Evolutionary conservation across 1,140 invertebrate species (phyloP), one percentile per base, ranked within the genome.

Genomic region (Eriocheir sinensis): DNA sequence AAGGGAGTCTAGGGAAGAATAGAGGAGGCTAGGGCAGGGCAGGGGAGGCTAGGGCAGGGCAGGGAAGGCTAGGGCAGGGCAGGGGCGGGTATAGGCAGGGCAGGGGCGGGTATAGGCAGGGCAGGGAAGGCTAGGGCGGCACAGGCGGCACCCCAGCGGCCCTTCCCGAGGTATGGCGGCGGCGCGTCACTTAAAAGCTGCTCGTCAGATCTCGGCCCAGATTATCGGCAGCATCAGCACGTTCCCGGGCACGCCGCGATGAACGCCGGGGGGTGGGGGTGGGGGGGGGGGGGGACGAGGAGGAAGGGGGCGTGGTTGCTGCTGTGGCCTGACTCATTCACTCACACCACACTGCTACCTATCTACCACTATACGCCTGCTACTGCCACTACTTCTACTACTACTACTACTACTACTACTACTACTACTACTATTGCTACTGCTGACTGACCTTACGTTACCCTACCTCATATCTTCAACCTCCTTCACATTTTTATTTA

Each of bases 141-240:
- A n/a, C 17, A 15, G 32, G n/a, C 60, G 15, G 48, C 89, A n/a
- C 48, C 89, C n/a, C 44, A 12, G 48, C 53, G 48, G 32, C 41
- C 88, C 89, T 21, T 53, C 92, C 83, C 53, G 80, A 93, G 92
- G 83, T 93, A 89, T 89, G 92, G 53, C 48, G 92, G 53, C 48
- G 38, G 85, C 79, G 92, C 92, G 85, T 93, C 92, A 93, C 92
- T 93, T 93, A 36, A 93, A 93, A 93, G 92, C 92, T 48, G 41
- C n/a, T 72, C 83, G 53, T 34, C 85, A 89, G 85, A 89, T 89
- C 85, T 48, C 85, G 38, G 38, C 2, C 21, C 30, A 6, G 92
- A 93, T 93, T 88, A 93, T 93, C 92, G 30, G 85, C 34, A 53
- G 32, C 92, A 93, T 93, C 92, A 93, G 92, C 21, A 38, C 48